Evolutionary conservation across 2,113 vertebrate genomes (phyloP).

Genomic region (Odobenus rosmarus): DNA sequence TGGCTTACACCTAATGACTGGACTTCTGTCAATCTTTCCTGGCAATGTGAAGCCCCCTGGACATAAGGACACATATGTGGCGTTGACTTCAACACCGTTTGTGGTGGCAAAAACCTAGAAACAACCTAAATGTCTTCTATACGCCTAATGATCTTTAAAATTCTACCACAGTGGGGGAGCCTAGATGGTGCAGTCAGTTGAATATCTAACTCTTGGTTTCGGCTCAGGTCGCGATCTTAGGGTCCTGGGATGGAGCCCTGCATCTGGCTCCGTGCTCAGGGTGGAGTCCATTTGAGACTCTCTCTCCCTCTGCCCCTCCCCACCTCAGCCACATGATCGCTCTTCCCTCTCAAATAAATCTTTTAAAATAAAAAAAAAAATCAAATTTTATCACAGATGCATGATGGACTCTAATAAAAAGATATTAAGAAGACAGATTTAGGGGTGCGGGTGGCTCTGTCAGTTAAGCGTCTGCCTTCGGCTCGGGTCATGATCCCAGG

Average conservation of each 20-base stretch:
- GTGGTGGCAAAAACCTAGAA: neutral
- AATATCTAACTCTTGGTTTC: neutral
- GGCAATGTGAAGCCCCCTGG: neutral
- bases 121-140: neutral
- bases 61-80: fast-evolving
- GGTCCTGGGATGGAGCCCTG: neutral
- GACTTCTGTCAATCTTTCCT: neutral
- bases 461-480: too few relatives aligned
- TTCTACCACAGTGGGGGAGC: neutral
- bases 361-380: too few relatives aligned
- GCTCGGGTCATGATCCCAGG: too few relatives aligned
- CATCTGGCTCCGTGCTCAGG: neutral
- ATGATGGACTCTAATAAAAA: neutral
- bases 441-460: too few relatives aligned
- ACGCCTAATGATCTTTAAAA: neutral
- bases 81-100: too few relatives aligned
- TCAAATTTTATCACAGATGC: too few relatives aligned
- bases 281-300: neutral
- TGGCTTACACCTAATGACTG: fast-evolving
- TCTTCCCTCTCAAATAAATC: too few relatives aligned
- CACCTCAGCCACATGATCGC: too few relatives aligned
- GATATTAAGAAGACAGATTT: too few relatives aligned
- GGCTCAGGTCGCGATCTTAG: neutral
- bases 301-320: neutral
- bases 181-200: too few relatives aligned